phyloP scores from a whole-genome alignment of 2,888 invertebrate genomes.

The Melinaea menophilus region DNA sequence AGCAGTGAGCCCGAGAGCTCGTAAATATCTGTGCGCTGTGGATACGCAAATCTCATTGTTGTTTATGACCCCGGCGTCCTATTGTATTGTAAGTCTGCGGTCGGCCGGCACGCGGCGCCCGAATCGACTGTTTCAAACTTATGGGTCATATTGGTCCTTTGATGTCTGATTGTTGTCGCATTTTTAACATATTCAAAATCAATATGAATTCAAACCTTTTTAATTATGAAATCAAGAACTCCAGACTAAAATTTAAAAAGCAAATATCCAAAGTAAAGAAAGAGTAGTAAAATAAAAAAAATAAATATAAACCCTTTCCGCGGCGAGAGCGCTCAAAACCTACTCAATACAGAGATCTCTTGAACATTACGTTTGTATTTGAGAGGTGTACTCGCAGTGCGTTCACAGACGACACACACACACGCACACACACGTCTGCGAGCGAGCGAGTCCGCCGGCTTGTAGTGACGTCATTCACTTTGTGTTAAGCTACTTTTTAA shows the following conservation, averaged over 20 bases:
- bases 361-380: conserved; percentile 26
- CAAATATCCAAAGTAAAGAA: conserved; percentile 8
- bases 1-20: conserved; percentile 10
- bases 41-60: conserved; percentile 31
- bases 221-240: background rate
- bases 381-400: conserved; percentile 24
- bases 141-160: too few species aligned
- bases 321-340: conserved; percentile 12
- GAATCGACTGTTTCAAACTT: background rate
- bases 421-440: conserved; percentile 5
- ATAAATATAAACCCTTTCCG: conserved; percentile 2
- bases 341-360: conserved; percentile 23
- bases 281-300: conserved; percentile 16
- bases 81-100: conserved; percentile 32
- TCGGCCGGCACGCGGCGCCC: background rate
- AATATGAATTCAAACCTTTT: background rate
- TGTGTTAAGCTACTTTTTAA: background rate
- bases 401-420: conserved; percentile 22
- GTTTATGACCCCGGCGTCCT: conserved; percentile 30
- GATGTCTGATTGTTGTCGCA: too few species aligned
- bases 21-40: conserved; percentile 26
- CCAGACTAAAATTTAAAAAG: background rate
- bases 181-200: too few species aligned
- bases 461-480: background rate
- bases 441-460: background rate